Conservation (phyloP, 2,888 invertebrate genomes). For the Heliconius ethilla region DNA sequence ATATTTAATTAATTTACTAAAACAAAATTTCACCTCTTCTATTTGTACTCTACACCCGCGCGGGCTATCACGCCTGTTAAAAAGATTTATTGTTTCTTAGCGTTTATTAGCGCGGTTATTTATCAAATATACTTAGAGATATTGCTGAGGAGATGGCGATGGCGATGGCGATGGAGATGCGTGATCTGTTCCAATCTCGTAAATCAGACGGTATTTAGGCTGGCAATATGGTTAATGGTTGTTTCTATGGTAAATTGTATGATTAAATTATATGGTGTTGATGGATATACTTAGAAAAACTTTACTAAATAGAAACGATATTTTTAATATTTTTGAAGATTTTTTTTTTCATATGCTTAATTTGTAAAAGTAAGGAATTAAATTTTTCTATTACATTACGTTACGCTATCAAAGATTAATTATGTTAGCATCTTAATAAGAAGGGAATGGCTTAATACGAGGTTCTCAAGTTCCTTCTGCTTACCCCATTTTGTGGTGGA, state of each 20-base stretch:
- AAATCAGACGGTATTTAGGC: conserved; percentile 58
- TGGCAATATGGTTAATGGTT: conserved; percentile 56
- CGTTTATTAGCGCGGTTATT: conserved; percentile 78
- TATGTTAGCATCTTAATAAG: no score
- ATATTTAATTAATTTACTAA: neutral
- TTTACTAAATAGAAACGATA: neutral
- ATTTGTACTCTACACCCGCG: conserved; percentile 44
- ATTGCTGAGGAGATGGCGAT: conserved; percentile 62
- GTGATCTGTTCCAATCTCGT: conserved; percentile 55
- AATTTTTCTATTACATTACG: no score
- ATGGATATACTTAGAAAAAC: neutral
- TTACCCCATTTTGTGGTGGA: no score
- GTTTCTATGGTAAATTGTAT: conserved; percentile 26
- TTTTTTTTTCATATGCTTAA: neutral
- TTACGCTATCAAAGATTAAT: no score
- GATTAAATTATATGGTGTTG: conserved; percentile 18
- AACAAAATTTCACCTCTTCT: conserved; percentile 10
- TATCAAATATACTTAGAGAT: conserved; percentile 74
- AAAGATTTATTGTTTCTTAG: conserved; percentile 74
- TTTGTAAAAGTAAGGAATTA: neutral
- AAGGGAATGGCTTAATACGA: no score
- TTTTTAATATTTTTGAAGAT: neutral
- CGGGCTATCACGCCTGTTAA: conserved; percentile 53
- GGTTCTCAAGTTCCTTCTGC: no score
- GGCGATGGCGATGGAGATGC: conserved; percentile 50